Conservation (phyloP, 2,113 vertebrate genomes). For the Eulemur macaco region DNA sequence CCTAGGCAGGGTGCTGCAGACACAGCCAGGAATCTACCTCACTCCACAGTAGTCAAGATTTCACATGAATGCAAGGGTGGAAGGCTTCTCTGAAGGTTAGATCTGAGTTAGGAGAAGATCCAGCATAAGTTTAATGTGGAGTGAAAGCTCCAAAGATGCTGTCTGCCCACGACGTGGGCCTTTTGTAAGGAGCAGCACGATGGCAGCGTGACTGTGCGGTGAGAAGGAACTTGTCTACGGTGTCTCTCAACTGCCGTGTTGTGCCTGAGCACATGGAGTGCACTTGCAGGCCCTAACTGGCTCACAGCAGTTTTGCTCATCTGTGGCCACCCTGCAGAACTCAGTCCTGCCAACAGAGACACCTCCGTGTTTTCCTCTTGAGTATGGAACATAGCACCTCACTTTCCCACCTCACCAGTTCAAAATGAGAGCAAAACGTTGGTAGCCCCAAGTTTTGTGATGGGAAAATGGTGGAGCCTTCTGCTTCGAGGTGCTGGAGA, state of each 20-base stretch:
- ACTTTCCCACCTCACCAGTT: not conserved
- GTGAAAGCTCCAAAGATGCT: not conserved
- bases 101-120: not conserved
- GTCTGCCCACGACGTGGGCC: not conserved
- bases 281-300: not conserved
- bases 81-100: not conserved
- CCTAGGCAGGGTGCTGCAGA: not conserved
- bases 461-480: not conserved
- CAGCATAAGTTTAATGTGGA: not conserved
- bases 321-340: not conserved
- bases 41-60: not conserved
- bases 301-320: not conserved
- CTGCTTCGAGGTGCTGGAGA: not conserved
- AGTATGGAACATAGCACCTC: not conserved
- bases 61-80: not conserved
- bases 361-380: not conserved
- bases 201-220: not conserved
- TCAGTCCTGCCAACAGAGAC: not conserved
- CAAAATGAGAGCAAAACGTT: not conserved
- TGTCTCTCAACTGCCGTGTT: not conserved
- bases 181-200: not conserved
- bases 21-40: not conserved
- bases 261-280: not conserved
- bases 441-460: not conserved
- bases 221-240: not conserved